Evolutionary conservation across 1,140 invertebrate species (phyloP).

Genomic region (Charaxes varanes): DNA sequence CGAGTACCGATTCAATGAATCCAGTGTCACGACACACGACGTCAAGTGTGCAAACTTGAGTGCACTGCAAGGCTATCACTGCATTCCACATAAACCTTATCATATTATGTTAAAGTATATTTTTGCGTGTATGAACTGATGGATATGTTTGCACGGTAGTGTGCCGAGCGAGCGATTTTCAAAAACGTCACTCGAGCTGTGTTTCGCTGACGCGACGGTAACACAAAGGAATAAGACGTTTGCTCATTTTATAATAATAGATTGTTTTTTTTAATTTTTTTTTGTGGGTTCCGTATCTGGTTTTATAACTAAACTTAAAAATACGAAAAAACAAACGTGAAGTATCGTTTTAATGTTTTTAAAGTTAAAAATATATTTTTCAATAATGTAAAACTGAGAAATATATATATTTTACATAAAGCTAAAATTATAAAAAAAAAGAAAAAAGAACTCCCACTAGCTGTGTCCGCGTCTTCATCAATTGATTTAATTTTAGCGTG

Average conservation of each 20-base stretch:
- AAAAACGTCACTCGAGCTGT: slow-evolving; percentile 32
- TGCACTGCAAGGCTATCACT: slow-evolving; percentile 4
- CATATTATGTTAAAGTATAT: not conserved
- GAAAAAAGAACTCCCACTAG: no score
- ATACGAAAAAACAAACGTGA: no score
- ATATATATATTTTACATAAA: no score
- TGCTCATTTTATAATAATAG: slow-evolving; percentile 22
- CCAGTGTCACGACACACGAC: slow-evolving; percentile 24
- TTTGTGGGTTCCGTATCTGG: no score
- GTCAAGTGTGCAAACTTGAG: slow-evolving; percentile 24
- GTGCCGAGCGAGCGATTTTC: slow-evolving; percentile 31
- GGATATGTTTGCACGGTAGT: not conserved
- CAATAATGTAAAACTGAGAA: no score
- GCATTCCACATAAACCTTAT: not conserved
- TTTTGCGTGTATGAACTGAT: not conserved
- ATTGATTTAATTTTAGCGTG: no score
- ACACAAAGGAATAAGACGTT: slow-evolving; percentile 28
- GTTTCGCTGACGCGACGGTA: slow-evolving; percentile 32
- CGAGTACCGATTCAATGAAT: slow-evolving; percentile 24
- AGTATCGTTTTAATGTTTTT: not conserved
- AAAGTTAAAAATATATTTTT: no score
- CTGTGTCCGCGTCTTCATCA: no score
- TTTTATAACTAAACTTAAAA: no score
- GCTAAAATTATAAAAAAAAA: no score
- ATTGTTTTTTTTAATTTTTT: no score